Base-by-base conservation (phyloP, 2,888 invertebrate species). In the Acronicta psi region DNA sequence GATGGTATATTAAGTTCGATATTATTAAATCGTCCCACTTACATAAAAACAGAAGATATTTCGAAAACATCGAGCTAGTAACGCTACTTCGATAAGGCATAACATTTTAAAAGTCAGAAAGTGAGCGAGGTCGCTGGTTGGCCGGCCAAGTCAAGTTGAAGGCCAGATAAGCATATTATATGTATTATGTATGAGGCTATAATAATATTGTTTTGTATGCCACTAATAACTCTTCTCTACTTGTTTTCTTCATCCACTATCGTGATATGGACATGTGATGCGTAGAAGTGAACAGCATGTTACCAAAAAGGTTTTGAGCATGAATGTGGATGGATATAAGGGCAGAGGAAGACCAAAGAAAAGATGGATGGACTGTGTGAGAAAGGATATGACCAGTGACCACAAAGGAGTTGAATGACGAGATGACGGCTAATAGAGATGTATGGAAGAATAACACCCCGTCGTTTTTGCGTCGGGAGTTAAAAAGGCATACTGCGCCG, bases 131-230 rank as follows among this genome's bases (percentile, higher is more conserved):
- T 73, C 78, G 71, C 20, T 14, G 53, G 53, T 61, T 63, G 66
- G 47, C 53, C 67, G 65, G 55, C 52, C 73, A 59, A 80, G 73
- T 80, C 81, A 81, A 81, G 81, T 81, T 81, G 82, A 81, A 81
- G 81, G 81, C 59, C 77, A 44, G 70, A 66, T 64, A 61, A 55
- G 59, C 57, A 62, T 58, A 62, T 46, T 56, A 63, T 50, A 29
- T 63, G 60, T 58, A 62, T 46, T 56, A 63, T 50, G 36, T 63
- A 63, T 56, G 51, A 36, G 23, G 42, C 46, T 14, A 45, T 17
- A 31, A 36, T 46, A 16, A 60, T 49, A 56, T 58, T 61, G 75
- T 58, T 49, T 49, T 51, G 56, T 42, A 44, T 18, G 25, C 37
- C 29, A 49, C 49, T 11, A 53, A 53, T 46, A 49, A 41, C 11